Conservation (phyloP, 2,113 vertebrate genomes). For the Poeciliopsis retropinna region DNA sequence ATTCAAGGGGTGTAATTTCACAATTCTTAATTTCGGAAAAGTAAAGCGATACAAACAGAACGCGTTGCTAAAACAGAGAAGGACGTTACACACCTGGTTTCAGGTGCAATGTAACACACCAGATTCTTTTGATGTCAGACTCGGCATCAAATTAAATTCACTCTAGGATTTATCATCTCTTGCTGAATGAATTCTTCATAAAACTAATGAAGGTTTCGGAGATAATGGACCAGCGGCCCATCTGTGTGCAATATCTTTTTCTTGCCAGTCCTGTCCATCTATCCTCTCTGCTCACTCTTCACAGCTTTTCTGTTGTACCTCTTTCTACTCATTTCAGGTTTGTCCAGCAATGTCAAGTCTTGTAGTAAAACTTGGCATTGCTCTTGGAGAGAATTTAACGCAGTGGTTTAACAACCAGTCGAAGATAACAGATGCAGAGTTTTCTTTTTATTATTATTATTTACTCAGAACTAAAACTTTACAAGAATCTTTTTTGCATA, state of each 20-base stretch:
- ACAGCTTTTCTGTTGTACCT: neutral
- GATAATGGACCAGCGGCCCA: slow-evolving; percentile 31
- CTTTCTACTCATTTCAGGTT: neutral
- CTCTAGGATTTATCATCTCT: slow-evolving; percentile 25
- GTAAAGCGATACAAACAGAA: no score
- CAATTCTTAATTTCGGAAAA: no score
- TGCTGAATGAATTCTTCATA: slow-evolving; percentile 35
- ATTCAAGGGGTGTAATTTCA: no score
- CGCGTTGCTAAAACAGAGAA: no score
- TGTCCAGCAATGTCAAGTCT: neutral
- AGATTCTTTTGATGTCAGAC: slow-evolving; percentile 32
- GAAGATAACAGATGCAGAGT: neutral
- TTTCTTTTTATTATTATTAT: neutral
- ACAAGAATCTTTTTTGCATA: slow-evolving; percentile 14
- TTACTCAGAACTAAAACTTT: slow-evolving; percentile 46
- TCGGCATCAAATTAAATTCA: slow-evolving; percentile 32
- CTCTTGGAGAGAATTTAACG: neutral
- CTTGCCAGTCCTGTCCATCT: slow-evolving; percentile 41
- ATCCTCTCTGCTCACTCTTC: slow-evolving; percentile 15
- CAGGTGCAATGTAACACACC: slow-evolving; percentile 20
- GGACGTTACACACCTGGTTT: neutral
- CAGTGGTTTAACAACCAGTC: slow-evolving; percentile 1
- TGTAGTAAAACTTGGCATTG: neutral
- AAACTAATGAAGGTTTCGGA: slow-evolving; percentile 34
- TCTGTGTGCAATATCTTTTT: slow-evolving; percentile 54